Evolutionary conservation across 2,797 vertebrate species (phyloP).

Genomic region (Pachyuromys duprasi): DNA sequence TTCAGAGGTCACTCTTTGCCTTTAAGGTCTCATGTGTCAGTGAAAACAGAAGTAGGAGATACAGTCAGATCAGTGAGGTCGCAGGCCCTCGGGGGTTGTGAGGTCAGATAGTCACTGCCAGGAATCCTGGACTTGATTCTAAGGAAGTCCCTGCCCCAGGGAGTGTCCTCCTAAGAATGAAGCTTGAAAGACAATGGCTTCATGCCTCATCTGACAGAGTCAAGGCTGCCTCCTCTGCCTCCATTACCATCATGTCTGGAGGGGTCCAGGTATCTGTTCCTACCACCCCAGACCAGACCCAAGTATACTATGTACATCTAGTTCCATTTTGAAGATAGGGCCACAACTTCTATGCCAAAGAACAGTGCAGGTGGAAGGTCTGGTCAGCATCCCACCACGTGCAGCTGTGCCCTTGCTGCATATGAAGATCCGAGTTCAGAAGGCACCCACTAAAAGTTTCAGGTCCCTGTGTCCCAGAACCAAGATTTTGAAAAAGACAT

Average conservation of each 20-base stretch:
- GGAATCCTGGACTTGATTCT: background rate
- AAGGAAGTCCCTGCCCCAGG: background rate
- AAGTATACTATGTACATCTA: background rate
- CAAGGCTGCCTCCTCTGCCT: background rate
- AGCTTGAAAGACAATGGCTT: background rate
- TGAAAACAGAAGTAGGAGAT: background rate
- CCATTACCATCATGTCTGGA: background rate
- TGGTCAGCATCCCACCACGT: no score
- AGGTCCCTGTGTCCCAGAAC: background rate
- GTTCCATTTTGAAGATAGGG: background rate
- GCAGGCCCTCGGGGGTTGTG: accelerated
- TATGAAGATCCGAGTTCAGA: background rate
- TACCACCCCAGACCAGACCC: background rate
- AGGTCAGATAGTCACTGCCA: background rate
- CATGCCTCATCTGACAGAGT: background rate
- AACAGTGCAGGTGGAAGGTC: accelerated
- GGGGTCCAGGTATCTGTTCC: no score
- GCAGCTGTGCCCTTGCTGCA: background rate
- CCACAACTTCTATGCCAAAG: background rate
- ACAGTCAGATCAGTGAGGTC: background rate
- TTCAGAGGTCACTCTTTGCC: background rate
- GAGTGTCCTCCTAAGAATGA: background rate
- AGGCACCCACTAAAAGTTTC: background rate
- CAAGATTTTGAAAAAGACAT: background rate
- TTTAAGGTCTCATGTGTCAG: accelerated